A percentile compares a stretch with the other conserved stretches of the same genome.
Conservation (phyloP, 2,113 vertebrate species). For the Synchiropus splendidus region DNA sequence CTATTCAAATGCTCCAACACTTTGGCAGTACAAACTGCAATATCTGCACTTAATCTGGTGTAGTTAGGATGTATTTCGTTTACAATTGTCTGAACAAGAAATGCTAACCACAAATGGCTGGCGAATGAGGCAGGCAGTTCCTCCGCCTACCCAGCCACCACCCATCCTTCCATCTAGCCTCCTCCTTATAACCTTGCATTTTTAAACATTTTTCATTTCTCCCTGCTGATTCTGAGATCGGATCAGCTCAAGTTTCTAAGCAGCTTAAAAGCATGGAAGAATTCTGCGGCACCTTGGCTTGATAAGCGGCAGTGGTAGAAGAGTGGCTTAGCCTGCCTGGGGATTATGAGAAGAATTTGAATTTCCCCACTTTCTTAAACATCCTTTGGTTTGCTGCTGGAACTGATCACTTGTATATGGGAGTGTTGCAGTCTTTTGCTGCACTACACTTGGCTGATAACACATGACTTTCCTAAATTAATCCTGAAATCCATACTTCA, state of each 20-base stretch:
- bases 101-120: not conserved
- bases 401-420: constrained; percentile 20
- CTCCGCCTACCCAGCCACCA: too few relatives aligned
- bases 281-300: constrained; percentile 56
- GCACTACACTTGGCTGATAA: constrained; percentile 22
- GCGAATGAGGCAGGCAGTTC: too few relatives aligned
- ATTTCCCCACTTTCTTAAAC: constrained; percentile 49
- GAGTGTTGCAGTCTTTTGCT: constrained; percentile 15
- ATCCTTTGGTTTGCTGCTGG: constrained; percentile 11
- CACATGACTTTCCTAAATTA: too few relatives aligned
- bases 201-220: constrained; percentile 25
- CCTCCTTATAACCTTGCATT: not conserved
- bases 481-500: too few relatives aligned
- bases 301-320: constrained; percentile 28
- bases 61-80: too few relatives aligned
- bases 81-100: too few relatives aligned
- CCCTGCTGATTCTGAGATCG: constrained; percentile 38
- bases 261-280: constrained; percentile 58
- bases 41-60: too few relatives aligned
- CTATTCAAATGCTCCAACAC: too few relatives aligned
- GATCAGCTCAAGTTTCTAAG: constrained; percentile 59
- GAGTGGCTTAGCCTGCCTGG: constrained; percentile 32
- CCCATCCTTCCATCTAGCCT: not conserved
- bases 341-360: constrained; percentile 56
- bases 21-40: too few relatives aligned